Evolutionary conservation across 2,888 invertebrate genomes (phyloP).

Genomic region (Diloba caeruleocephala): DNA sequence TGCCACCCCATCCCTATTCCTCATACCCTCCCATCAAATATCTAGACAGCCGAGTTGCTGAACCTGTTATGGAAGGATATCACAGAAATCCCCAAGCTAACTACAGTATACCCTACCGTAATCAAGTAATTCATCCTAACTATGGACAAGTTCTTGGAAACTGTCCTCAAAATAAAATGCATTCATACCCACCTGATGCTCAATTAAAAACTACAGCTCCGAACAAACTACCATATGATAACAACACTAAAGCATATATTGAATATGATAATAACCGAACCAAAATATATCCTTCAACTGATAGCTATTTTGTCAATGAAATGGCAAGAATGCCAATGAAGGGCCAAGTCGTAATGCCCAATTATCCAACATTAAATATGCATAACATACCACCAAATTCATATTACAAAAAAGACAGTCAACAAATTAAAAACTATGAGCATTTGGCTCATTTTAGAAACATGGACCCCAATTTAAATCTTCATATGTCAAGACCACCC

Average conservation of each 20-base stretch:
- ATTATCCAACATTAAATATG: slow-evolving; percentile 72
- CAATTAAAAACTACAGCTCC: slow-evolving; percentile 65
- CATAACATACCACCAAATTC: slow-evolving; percentile 70
- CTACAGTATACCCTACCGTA: slow-evolving; percentile 73
- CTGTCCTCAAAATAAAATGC: slow-evolving; percentile 75
- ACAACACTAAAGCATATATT: slow-evolving; percentile 72
- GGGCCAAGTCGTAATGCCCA: slow-evolving; percentile 71
- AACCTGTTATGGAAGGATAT: slow-evolving; percentile 75
- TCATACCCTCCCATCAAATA: slow-evolving; percentile 79
- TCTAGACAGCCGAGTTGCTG: slow-evolving; percentile 75
- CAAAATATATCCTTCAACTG: slow-evolving; percentile 71
- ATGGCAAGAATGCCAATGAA: slow-evolving; percentile 70
- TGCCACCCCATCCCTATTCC: slow-evolving; percentile 73
- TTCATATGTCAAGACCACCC: slow-evolving; percentile 72
- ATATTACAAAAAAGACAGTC: slow-evolving; percentile 77
- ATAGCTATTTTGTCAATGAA: slow-evolving; percentile 77
- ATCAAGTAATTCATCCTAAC: slow-evolving; percentile 75
- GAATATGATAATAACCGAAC: slow-evolving; percentile 74
- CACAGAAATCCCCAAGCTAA: slow-evolving; percentile 76
- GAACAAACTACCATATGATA: slow-evolving; percentile 78
- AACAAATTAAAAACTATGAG: slow-evolving; percentile 73
- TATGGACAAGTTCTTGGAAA: slow-evolving; percentile 75
- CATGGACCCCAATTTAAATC: slow-evolving; percentile 69
- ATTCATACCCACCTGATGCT: slow-evolving; percentile 71
- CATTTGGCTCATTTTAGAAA: slow-evolving; percentile 73